Evolutionary conservation across 23 tunicate species (phyloP).

Genomic region (Styela clava): DNA sequence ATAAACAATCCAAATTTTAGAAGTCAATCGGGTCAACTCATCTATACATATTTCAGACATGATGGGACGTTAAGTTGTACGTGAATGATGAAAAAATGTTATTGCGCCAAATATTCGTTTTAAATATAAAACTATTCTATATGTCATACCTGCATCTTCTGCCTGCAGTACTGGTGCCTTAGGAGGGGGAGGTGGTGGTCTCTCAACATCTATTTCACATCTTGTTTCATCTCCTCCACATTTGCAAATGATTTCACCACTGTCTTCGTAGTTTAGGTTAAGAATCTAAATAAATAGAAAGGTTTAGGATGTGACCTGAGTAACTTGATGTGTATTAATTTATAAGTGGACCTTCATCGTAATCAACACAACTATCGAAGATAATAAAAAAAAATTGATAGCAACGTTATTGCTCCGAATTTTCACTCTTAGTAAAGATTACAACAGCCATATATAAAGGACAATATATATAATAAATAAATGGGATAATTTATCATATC

Average conservation of each 20-base stretch:
- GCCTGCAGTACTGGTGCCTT: conserved; percentile 36
- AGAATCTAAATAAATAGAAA: conserved; percentile 31
- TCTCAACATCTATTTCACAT: conserved; percentile 63
- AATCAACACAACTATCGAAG: neutral
- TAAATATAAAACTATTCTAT: neutral
- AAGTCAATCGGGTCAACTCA: no score
- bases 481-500: no score
- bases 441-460: no score
- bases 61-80: neutral
- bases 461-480: no score
- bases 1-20: no score
- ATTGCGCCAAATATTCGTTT: neutral
- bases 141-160: conserved; percentile 35
- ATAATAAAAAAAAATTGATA: neutral
- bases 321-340: no score
- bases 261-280: conserved; percentile 69
- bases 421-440: no score
- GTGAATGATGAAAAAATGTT: neutral
- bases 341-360: no score
- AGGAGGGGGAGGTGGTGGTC: conserved; percentile 90
- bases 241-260: conserved; percentile 60
- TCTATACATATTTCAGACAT: neutral
- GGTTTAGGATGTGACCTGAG: neutral
- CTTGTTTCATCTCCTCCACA: conserved; percentile 63
- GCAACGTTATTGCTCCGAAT: no score